Base-by-base conservation (phyloP, 2,888 invertebrate species). In the Agonopterix alstromeriana region DNA sequence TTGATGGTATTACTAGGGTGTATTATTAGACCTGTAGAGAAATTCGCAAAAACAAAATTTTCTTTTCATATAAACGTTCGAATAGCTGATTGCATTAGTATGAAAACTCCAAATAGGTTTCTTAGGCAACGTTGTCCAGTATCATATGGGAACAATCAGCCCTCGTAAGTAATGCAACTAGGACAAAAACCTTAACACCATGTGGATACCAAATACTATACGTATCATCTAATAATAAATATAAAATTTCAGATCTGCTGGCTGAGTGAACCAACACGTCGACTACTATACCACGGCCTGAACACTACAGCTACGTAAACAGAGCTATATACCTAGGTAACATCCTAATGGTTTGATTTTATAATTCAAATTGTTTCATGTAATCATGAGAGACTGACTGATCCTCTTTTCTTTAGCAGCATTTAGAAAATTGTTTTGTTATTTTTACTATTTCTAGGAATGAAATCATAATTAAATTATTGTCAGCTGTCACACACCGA, bases 301-400 rank as follows among this genome's bases (percentile, higher is more conserved):
- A 53, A 58, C 57, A 55, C 56, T 57, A 53, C 61, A 68, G 58
- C 64, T 61, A 59, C 53, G 27, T 27, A 27, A 58, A 61, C 65
- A 65, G 64, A 60, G 64, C 67, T 67, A 66, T 65, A 67, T 77
- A n/a, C n/a, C n/a, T n/a, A 73, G 70, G 60, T 61, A 63, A 74
- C 73, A 75, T 73, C 72, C 70, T 76, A 67, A 71, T 67, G 75
- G 73, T 82, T 80, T 77, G 73, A 73, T 73, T 63, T 77, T 70
- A 69, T 63, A 65, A 67, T 70, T 73, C 67, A 73, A 76, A 76
- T 71, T 73, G 65, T 76, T 73, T 77, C 70, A 72, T 79, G 74
- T 82, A 81, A 77, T 80, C 77, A 75, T 62, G 80, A 80, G 86
- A 86, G 86, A 83, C 85, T 82, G 85, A 86, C 75, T 83, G 81